Evolutionary conservation across 2,797 vertebrate genomes (phyloP), one percentile per base, ranked within the genome.

Genomic region (Gallinago solitaria): DNA sequence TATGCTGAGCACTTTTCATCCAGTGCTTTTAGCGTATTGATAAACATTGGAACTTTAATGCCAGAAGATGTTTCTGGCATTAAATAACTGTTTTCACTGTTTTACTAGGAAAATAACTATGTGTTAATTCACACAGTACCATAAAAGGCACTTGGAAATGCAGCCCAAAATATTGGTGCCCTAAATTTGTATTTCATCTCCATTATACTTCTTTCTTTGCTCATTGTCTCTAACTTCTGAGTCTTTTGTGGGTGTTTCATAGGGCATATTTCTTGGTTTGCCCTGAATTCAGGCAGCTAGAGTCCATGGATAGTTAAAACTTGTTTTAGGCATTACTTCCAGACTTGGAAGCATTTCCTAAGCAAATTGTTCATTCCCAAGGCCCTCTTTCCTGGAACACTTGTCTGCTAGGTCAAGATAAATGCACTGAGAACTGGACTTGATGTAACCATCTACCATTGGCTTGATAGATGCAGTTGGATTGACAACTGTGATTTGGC

Each of bases 401-500:
- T 79, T 84, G 54, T 93, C 78, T 88, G 61, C 53, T 73, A 69
- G 56, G 50, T 92, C 75, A 89, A 79, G 89, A 47, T 87, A 78
- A 87, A 77, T 39, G 47, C 21, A 6, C 57, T 84, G 76, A 89
- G 85, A 91, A 59, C 82, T 67, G 79, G 30, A 61, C 60, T 80
- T 79, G 50, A 56, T 75, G 45, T 83, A 84, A 54, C 30, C 12
- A 28, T 84, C 61, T 79, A 11, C 74, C 7, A 3, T 47, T 85
- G 67, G 48, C 59, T 76, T 79, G 70, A 54, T 68, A 71, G 70
- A 45, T 20, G 39, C 67, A 61, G 4, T 37, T 82, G 64, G 47
- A 76, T 53, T 95, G 83, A 79, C 63, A 79, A 18, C 37, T 89
- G 70, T 79, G 87, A 96, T 87, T 87, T 93, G 84, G 43, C 81